phyloP scores from a whole-genome alignment of 2,888 invertebrate species.

The Erynnis tages region DNA sequence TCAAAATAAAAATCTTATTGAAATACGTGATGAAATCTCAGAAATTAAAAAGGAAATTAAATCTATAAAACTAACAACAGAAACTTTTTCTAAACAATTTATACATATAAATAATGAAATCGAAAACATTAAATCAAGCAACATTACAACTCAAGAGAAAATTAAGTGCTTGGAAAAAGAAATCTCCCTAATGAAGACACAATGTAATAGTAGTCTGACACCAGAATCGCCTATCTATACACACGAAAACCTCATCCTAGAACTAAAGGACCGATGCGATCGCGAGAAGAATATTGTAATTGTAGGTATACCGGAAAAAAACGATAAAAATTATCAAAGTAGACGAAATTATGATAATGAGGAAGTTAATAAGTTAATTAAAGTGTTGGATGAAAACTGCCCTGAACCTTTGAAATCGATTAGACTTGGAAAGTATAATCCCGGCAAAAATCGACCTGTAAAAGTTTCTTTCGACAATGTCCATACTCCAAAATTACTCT shows the following conservation, averaged over 20 bases:
- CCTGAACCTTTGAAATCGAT: conserved; percentile 5
- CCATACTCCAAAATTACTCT: not conserved
- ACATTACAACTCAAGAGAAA: conserved; percentile 9
- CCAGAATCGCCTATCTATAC: conserved; percentile 19
- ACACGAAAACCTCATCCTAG: conserved; percentile 34
- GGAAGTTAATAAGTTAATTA: conserved; percentile 3
- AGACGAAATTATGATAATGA: conserved; percentile 17
- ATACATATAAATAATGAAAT: conserved; percentile 27
- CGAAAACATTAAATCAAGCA: conserved; percentile 25
- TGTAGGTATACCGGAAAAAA: conserved; percentile 17
- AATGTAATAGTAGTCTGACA: not conserved
- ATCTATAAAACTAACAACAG: conserved; percentile 16
- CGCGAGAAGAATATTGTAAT: conserved; percentile 37
- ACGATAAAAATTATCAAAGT: conserved; percentile 20
- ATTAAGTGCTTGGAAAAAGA: conserved; percentile 7
- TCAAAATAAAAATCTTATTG: conserved; percentile 23
- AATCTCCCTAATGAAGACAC: not conserved
- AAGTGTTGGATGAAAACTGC: not conserved
- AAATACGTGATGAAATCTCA: conserved; percentile 25
- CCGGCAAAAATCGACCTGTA: not conserved
- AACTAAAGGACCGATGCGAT: conserved; percentile 34
- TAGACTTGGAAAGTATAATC: not conserved
- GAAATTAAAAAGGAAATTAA: conserved; percentile 24
- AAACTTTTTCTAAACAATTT: conserved; percentile 19
- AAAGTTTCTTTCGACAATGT: not conserved